Base-by-base conservation (phyloP, 2,113 vertebrate species). In the Trachemys scripta region DNA sequence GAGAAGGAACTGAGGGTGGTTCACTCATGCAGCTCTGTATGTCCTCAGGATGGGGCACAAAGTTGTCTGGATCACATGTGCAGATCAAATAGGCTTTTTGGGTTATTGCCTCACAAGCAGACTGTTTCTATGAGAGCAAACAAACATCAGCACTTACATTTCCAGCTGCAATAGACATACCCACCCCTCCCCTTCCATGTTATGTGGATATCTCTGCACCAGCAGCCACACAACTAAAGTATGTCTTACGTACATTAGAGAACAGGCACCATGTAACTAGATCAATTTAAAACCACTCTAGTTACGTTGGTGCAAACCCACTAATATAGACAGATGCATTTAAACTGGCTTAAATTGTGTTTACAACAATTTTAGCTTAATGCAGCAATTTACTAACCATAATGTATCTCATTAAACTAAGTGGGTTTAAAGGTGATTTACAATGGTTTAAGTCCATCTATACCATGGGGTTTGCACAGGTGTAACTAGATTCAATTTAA, bases 271-370 rank as follows among this genome's bases (percentile, higher is more conserved):
- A 90, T 62, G 56, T 89, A 94, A 84, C 5, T 27, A 59, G 35
- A n/a, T 16, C 80, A 76, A 84, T 93, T 94, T 89, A 95, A 96
- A 95, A 84, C 5, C 80, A 53, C 51, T 45, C 72, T 4, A 94
- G 31, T 45, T n/a, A 31, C 50, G 49, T 62, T 90, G 94, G 90
- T 84, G 72, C 72, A 86, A 87, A 75, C 42, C n/a, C 86, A 57
- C 75, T 72, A 38, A 93, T 27, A 90, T 3, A 82, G 62, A 85
- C 57, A 93, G 0, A 0, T 13, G 72, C n/a, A 50, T 56, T 93
- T 94, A 88, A 91, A 84, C 80, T 27, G 14, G 29, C 25, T 65
- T 57, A 57, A 84, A 84, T 12, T 47, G 45, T 80, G 6, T 12
- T 88, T 69, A 78, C 80, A 38, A 24, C 84, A 82, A 80, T 86